Conservation (phyloP, 2,888 invertebrate species). For the Drosophila demipolita region DNA sequence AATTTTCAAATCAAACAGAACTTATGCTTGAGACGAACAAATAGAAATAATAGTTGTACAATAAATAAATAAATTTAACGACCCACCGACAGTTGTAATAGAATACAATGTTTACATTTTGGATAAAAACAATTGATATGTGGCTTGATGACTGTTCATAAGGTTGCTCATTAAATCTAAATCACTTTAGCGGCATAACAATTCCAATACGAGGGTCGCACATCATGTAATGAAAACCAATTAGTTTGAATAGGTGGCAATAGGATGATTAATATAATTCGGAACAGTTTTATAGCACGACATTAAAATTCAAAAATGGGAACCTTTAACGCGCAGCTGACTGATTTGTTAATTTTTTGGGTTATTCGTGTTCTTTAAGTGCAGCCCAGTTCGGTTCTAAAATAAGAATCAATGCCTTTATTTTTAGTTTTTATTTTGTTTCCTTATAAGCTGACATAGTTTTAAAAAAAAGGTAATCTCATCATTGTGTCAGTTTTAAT, state of each 20-base stretch:
- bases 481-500: slow-evolving; percentile 23
- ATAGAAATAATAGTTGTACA: slow-evolving; percentile 26
- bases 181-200: slow-evolving; percentile 37
- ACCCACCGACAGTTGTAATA: slow-evolving; percentile 23
- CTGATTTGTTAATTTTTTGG: slow-evolving; percentile 26
- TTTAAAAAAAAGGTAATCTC: slow-evolving; percentile 32
- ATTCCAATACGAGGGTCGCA: slow-evolving; percentile 33
- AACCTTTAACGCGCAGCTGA: slow-evolving; percentile 17
- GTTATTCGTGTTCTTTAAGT: not conserved
- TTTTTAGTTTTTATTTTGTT: slow-evolving; percentile 7
- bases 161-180: slow-evolving; percentile 56
- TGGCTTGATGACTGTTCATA: slow-evolving; percentile 29
- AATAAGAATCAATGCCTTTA: slow-evolving; percentile 18
- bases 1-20: slow-evolving; percentile 39
- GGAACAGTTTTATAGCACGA: not conserved
- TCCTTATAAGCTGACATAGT: slow-evolving; percentile 33
- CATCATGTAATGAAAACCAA: not conserved
- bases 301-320: slow-evolving; percentile 35
- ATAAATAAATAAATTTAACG: slow-evolving; percentile 21
- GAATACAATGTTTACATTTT: slow-evolving; percentile 39
- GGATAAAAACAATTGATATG: slow-evolving; percentile 49
- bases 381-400: slow-evolving; percentile 20
- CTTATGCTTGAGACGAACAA: slow-evolving; percentile 23
- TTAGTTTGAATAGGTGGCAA: not conserved
- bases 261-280: not conserved